Base-by-base conservation (phyloP, 2,113 vertebrate genomes). In the Nerophis ophidion region DNA sequence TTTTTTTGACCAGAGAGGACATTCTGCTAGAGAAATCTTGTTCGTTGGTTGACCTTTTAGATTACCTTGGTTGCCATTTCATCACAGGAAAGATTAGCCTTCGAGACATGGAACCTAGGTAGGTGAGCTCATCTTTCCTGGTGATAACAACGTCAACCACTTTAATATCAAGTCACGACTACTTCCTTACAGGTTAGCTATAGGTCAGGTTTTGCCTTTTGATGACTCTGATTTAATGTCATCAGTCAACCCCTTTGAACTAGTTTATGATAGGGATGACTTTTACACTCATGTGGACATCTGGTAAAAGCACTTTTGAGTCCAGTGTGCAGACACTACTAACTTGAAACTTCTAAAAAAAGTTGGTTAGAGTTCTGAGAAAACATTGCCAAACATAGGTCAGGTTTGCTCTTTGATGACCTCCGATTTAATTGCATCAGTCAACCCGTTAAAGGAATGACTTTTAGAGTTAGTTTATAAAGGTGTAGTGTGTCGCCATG, bases 231-330 rank as follows among this genome's bases (percentile, higher is more conserved):
- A 66, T 71, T 69, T 47, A 48, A 77, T 76, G 61, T 74, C 64
- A 72, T 79, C 65, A 63, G 66, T 57, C 51, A 61, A 42, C 58
- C 50, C n/a, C 47, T 74, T 66, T 34, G 63, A 33, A 45, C 45
- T 60, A 63, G 67, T 80, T 87, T 80, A 80, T 71, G 77, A 76
- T 64, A 66, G 76, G 81, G 69, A 70, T 67, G 70, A 72, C 76
- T 16, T 69, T 76, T 47, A 57, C 51, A 80, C 26, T 44, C 40
- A 44, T 44, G 11, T 44, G 12, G 40, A 42, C 40, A 42, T 40
- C 7, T 40, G 40, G 40, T 12, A 44, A 44, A 10, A 44, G 40
- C 12, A 44, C 11, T 4, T 44, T 44, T n/a, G 12, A 44, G 10
- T 12, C 4, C 40, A 44, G 40, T 44, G 10, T 3, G 40, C 40